Base-by-base conservation (phyloP, 2,113 vertebrate genomes). In the Colius striatus region DNA sequence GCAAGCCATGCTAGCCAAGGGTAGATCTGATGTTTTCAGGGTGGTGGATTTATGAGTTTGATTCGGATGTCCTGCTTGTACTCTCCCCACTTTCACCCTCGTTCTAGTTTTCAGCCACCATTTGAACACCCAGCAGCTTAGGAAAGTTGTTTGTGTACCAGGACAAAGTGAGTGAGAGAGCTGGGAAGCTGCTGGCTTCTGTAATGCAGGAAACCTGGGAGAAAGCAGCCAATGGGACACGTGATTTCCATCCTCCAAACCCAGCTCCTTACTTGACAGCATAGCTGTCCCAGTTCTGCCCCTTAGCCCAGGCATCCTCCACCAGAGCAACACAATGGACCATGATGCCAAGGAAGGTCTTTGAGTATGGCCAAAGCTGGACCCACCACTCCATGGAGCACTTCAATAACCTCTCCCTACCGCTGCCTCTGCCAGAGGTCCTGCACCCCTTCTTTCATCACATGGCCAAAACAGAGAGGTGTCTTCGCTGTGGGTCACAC, bases 311-410 rank as follows among this genome's bases (percentile, higher is more conserved):
- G 10, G 7, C 21, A 14, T 60, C 21, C 27, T 84, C 18, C 63
- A 68, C 21, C 30, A 68, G n/a, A 93, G 47, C 30, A 58, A 13
- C 1, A 5, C 0, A 0, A 57, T 23, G 18, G 41, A 9, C 14
- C 30, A 38, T 2, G 3, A 54, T 32, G 6, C 8, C 48, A 71
- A 38, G 38, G 45, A 77, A 77, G 8, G 21, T 36, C 50, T 27
- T 81, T 25, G 30, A 8, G 10, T 30, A 47, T n/a, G 21, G 21
- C 32, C 70, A 51, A 68, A 29, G 57, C 47, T 91, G 36, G 66
- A 71, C 29, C 15, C 10, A 58, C 6, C 16, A 43, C 16, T 81
- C 43, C 38, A 23, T 10, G n/a, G 38, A 73, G 48, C 2, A 1
- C 36, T 68, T 45, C 48, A 68, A 13, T 30, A 80, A 62, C 13